A percentile compares a stretch with the other conserved stretches of the same genome.
phyloP scores from a whole-genome alignment of 1,140 invertebrate genomes.

The Drosophila rufa region DNA sequence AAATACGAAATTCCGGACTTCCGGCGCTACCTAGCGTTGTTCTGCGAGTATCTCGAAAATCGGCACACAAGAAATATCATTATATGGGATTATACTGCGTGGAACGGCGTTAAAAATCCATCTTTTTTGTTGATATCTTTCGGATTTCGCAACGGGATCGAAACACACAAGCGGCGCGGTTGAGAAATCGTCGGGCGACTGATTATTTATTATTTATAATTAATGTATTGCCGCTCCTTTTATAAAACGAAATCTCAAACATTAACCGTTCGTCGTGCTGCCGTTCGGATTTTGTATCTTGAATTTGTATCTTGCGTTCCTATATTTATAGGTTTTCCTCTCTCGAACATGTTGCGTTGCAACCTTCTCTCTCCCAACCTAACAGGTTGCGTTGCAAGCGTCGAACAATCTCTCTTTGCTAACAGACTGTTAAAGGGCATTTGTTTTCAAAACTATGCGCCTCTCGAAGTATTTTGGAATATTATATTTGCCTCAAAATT shows the following conservation, averaged over 20 bases:
- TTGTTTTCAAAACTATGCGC: background rate
- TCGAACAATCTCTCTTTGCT: background rate
- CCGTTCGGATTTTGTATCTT: slow-evolving; percentile 6
- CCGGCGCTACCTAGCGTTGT: slow-evolving; percentile 4
- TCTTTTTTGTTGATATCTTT: slow-evolving; percentile 24
- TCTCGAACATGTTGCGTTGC: slow-evolving; percentile 3
- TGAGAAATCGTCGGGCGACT: slow-evolving; percentile 27
- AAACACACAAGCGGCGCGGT: slow-evolving; percentile 30
- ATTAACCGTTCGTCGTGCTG: slow-evolving; percentile 6
- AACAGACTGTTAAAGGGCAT: background rate
- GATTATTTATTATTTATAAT: slow-evolving; percentile 7
- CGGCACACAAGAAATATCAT: slow-evolving; percentile 4
- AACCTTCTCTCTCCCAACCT: background rate
- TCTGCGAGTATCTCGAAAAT: slow-evolving; percentile 1
- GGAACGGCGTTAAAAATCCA: slow-evolving; percentile 12
- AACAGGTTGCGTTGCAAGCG: too few species aligned
- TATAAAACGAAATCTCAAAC: slow-evolving; percentile 6
- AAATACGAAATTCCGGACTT: slow-evolving; percentile 48
- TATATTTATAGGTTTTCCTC: slow-evolving; percentile 12
- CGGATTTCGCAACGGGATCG: slow-evolving; percentile 38
- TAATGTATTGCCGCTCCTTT: slow-evolving; percentile 11
- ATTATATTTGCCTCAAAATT: background rate
- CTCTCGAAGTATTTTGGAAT: background rate
- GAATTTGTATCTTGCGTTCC: background rate
- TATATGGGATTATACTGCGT: slow-evolving; percentile 6